phyloP scores from a whole-genome alignment of 2,888 invertebrate genomes.

The Lymantria dispar region DNA sequence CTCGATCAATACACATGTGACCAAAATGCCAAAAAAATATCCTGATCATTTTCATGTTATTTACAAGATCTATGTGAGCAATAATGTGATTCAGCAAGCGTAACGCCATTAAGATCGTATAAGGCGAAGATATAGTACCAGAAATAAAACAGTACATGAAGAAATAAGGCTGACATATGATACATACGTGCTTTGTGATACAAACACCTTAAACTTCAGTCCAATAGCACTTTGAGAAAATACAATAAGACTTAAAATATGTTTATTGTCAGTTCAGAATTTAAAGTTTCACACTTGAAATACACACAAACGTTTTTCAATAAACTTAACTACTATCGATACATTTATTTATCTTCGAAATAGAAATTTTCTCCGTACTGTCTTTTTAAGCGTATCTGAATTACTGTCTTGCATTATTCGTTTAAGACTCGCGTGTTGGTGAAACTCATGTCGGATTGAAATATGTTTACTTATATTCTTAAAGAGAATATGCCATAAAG shows the following conservation, averaged over 20 bases:
- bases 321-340: constrained; percentile 33
- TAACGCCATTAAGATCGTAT: constrained; percentile 45
- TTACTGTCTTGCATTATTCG: constrained; percentile 73
- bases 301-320: constrained; percentile 35
- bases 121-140: constrained; percentile 45
- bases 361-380: constrained; percentile 55
- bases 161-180: constrained; percentile 53
- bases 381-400: constrained; percentile 47
- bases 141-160: constrained; percentile 50
- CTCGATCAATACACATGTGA: constrained; percentile 27
- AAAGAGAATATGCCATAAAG: constrained; percentile 78
- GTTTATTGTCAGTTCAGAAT: constrained; percentile 58
- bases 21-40: constrained; percentile 19
- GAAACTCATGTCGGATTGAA: constrained; percentile 77
- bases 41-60: constrained; percentile 13
- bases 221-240: constrained; percentile 28
- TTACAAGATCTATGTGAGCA: constrained; percentile 41
- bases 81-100: constrained; percentile 48
- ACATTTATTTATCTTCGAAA: constrained; percentile 41
- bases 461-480: constrained; percentile 80
- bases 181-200: constrained; percentile 59
- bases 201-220: constrained; percentile 33
- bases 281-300: constrained; percentile 40
- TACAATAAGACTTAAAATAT: constrained; percentile 43
- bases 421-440: constrained; percentile 72